Percentiles rank a stretch among this genome's conserved stretches.
These are phyloP conservation scores for Listrodromus nycthemerus DNA, from an alignment of 2,888 invertebrate genomes.

Conservation along the genomic window DNA sequence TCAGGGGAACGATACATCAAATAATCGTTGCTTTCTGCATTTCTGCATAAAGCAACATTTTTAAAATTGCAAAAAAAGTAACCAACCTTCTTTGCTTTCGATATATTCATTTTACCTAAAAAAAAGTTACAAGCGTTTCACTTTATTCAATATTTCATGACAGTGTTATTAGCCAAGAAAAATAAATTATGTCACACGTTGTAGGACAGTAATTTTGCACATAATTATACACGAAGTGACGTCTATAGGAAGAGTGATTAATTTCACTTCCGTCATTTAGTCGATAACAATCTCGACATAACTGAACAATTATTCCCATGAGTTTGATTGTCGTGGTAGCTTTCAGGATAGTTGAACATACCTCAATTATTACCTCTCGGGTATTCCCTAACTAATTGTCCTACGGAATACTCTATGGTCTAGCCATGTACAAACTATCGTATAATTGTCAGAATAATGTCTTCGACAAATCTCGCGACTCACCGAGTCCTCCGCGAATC, in stretches of 20 bases:
- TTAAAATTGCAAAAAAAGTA: neutral
- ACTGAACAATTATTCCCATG: conserved; percentile 50
- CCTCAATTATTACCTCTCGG: conserved; percentile 44
- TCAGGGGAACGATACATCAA: neutral
- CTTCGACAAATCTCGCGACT: neutral
- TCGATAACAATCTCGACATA: conserved; percentile 17
- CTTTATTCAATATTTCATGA: neutral
- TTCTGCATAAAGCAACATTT: neutral
- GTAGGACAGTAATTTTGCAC: neutral
- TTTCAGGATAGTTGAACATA: conserved; percentile 39
- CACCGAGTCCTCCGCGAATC: neutral
- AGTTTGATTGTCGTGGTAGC: conserved; percentile 52
- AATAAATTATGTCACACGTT: neutral
- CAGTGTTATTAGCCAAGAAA: neutral
- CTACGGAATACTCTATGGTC: conserved; percentile 47
- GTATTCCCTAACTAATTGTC: conserved; percentile 51
- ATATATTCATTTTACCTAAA: neutral
- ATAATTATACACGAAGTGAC: neutral
- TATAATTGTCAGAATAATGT: conserved; percentile 1
- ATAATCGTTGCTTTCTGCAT: neutral
- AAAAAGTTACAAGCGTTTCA: neutral
- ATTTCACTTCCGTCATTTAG: conserved; percentile 18
- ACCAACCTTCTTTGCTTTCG: neutral
- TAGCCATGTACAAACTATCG: conserved; percentile 44
- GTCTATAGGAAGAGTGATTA: conserved; percentile 11